Evolutionary conservation across 2,797 vertebrate species (phyloP).

Genomic region (Darevskia nairensis): DNA sequence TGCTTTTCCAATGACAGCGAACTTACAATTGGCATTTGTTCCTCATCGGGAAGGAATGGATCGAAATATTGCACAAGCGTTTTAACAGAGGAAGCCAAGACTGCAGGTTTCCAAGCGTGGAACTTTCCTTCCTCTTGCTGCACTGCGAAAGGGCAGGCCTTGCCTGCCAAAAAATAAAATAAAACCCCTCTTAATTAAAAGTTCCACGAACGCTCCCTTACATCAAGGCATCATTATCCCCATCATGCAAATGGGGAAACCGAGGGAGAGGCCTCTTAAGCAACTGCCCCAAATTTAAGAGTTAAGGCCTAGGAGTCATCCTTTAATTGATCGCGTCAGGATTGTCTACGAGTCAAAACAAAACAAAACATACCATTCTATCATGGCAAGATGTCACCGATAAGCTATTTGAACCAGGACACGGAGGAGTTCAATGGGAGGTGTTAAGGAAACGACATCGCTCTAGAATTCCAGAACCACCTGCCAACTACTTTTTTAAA

Average conservation of each 20-base stretch:
- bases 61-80: neutral
- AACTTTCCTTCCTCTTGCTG: neutral
- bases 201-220: neutral
- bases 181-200: slow-evolving; percentile 10
- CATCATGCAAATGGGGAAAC: neutral
- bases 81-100: neutral
- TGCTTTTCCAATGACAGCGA: neutral
- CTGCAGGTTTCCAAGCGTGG: neutral
- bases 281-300: neutral
- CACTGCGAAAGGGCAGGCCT: neutral
- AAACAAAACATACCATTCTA: neutral
- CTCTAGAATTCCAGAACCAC: neutral
- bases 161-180: neutral
- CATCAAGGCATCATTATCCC: neutral
- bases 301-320: neutral
- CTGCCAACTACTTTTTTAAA: too few species aligned
- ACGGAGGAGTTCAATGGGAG: neutral
- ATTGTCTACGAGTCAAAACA: neutral
- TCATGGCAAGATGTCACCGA: neutral
- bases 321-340: neutral
- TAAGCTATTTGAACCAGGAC: neutral
- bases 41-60: neutral
- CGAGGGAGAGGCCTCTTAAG: neutral
- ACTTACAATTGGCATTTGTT: neutral
- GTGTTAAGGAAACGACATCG: neutral